Conservation (phyloP, 2,113 vertebrate genomes). For the Strigops habroptila region DNA sequence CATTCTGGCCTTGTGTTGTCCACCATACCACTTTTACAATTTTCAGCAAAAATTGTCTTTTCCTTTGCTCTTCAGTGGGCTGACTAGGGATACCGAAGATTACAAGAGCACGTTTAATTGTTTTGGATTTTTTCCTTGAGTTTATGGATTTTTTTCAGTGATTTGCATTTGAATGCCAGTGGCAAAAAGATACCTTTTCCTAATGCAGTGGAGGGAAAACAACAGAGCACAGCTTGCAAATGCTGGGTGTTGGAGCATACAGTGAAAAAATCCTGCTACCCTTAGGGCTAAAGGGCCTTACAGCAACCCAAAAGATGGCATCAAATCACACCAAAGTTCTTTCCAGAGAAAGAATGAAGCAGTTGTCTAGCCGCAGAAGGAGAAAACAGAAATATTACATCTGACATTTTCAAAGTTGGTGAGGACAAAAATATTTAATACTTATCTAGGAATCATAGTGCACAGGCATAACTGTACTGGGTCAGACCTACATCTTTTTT, state of each 20-base stretch:
- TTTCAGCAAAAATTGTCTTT: background rate
- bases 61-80: background rate
- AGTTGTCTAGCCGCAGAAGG: background rate
- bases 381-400: background rate
- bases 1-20: background rate
- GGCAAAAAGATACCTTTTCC: background rate
- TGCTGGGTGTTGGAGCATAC: background rate
- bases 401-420: background rate
- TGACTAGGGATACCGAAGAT: background rate
- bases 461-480: fast-evolving
- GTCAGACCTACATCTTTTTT: background rate
- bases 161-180: background rate
- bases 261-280: background rate
- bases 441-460: background rate
- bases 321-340: background rate
- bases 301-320: background rate
- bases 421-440: background rate
- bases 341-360: background rate
- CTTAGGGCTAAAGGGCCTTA: background rate
- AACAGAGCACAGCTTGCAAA: background rate
- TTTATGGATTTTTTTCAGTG: background rate
- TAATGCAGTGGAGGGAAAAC: background rate
- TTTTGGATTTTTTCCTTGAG: background rate
- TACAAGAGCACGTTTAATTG: background rate
- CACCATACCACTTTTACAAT: background rate